Evolutionary conservation across 2,888 invertebrate species (phyloP), one percentile per base, ranked within the genome.

Genomic region (Pseudococcus longispinus): DNA sequence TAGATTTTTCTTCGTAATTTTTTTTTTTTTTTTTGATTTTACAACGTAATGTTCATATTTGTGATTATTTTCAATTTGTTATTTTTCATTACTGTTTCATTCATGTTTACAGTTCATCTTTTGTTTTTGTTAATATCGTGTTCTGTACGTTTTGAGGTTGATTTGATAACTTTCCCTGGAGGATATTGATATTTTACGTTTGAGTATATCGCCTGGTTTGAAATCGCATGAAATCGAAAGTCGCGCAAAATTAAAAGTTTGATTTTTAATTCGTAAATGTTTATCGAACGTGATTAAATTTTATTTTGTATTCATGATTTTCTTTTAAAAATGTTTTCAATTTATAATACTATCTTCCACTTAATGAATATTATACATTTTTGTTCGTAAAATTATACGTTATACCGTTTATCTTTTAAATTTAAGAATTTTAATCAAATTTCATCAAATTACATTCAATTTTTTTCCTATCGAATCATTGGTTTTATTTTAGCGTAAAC

Each of bases 51-150:
- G 15, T 70, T 70, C 32, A 29, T 70, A 70, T 70, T 26, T 70
- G 70, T 70, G 70, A 70, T 70, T 70, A 29, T 70, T 70, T 70
- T 70, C 29, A 70, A 70, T 70, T 70, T 70, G 70, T 70, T 70
- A 70, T 70, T 26, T 70, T 29, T 70, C 70, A 70, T 70, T 70
- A 32, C 26, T 29, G 18, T 70, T 70, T 70, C 29, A 29, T 70
- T 65, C 13, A 26, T 65, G 8, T 65, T 65, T 23, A 65, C 23
- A 65, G 11, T 65, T 65, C 26, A 3, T 11, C 26, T 15, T 70
- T 32, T 70, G 29, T 26, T 70, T 65, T 65, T 65, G 13, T 65
- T 70, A 13, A 26, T 70, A 4, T 18, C 15, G 20, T 70, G 70
- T 70, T 18, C 32, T 29, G 70, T 70, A 18, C 18, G 9, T 29